Base-by-base conservation (phyloP, 2,113 vertebrate species). In the Zeus faber region DNA sequence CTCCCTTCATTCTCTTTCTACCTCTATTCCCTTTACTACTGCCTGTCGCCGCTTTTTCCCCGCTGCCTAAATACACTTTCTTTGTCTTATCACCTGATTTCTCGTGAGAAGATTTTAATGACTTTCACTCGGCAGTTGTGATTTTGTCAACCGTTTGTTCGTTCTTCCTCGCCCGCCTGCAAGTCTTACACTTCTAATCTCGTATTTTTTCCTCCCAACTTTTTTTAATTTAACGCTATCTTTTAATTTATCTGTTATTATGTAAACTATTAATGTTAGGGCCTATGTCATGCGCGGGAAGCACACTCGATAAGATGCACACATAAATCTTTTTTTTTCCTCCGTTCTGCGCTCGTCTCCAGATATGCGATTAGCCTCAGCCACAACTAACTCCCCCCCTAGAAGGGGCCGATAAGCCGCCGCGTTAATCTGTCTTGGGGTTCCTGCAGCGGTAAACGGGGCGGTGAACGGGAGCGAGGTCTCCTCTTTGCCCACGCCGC, bases 401-500 rank as follows among this genome's bases (percentile, higher is more conserved):
- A 61, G 63, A 70, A 62, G 17, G 29, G 58, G 37, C 48, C 18
- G 62, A 69, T 64, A 37, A 48, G 50, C 69, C 31, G 69, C 35
- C 22, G 43, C 24, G n/a, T 14, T 29, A 27, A 45, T 81, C 48
- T 69, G 27, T 49, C 70, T 67, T 65, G 17, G 65, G 65, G 17
- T 62, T 40, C 66, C 77, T 72, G 14, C 44, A 98, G 96, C 95
- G 80, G 59, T 98, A 64, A 99, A 98, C 47, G 96, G 96, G 56
- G 93, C 94, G 21, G 64, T 99, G 66, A 98, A 99, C 65, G 96
- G 97, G 72, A 93, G 73, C 45, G 89, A 87, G 37, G 82, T 89
- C 50, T 89, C 89, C 64, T 83, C 91, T 45, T n/a, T n/a, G n/a
- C 85, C 89, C 4, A 87, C 89, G 52, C 89, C 86, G 63, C 87